Base-by-base conservation (phyloP, 37 sponge, comb jelly and placozoan species). In the Hormiphora californensis region DNA sequence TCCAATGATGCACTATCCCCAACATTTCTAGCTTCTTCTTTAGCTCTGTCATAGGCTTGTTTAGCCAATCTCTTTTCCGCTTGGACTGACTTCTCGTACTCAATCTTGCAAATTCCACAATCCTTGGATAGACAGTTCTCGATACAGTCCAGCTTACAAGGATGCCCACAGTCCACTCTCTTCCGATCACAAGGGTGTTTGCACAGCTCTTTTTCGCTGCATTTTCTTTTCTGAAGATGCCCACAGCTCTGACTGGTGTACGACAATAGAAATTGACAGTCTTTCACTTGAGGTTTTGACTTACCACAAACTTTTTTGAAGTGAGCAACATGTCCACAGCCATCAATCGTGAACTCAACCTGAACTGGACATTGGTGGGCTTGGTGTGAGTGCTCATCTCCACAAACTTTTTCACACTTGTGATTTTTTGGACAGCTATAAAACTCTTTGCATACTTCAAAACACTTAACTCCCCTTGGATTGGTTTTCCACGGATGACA, bases 31-130 rank as follows among this genome's bases (percentile, higher is more conserved):
- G n/a, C n/a, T n/a, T n/a, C n/a, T n/a, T n/a, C n/a, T n/a, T n/a
- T n/a, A n/a, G n/a, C n/a, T n/a, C n/a, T n/a, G n/a, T n/a, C n/a
- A n/a, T n/a, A n/a, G n/a, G n/a, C n/a, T n/a, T n/a, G n/a, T n/a
- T n/a, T n/a, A n/a, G n/a, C n/a, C n/a, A n/a, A n/a, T n/a, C n/a
- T n/a, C n/a, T n/a, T n/a, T n/a, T n/a, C n/a, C n/a, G n/a, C n/a
- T n/a, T n/a, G n/a, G n/a, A n/a, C n/a, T n/a, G n/a, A n/a, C n/a
- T 90, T 87, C 19, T 92, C 88, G 54, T 97, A 90, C 43, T 92
- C 90, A 4, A 11, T 28, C 25, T 33, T 28, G 23, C 81, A 73
- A 40, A 40, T 32, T 32, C 2, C 0, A 30, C 81, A 73, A 3
- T 59, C 55, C 27, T 34, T 22, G 9, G 7, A 28, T 28, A 61